Evolutionary conservation across 2,888 invertebrate species (phyloP), one percentile per base, ranked within the genome.

Genomic region (Melanostoma scalare): DNA sequence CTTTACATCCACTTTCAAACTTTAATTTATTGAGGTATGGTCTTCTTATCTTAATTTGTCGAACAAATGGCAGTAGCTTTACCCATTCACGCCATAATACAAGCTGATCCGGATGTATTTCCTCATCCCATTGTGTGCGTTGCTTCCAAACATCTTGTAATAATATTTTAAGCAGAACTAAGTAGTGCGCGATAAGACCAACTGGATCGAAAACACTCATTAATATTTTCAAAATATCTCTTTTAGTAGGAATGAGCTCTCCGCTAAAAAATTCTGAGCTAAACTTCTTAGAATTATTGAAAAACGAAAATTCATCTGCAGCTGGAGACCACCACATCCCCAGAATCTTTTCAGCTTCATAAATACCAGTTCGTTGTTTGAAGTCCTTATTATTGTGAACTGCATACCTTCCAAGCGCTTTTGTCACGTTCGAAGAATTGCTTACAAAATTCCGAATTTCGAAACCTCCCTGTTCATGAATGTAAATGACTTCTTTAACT

Each of bases 161-260:
- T 1, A 50, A 20, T 20, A 20, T 36, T 50, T 63, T 50, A 3
- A 63, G 31, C 3, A 30, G 6, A 0, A 63, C n/a, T 4, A 63
- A 30, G 30, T 30, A 63, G 31, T 81, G 36, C 5, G 76, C 36
- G 5, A 65, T 42, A n/a, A 74, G 56, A 3, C 74, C 55, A n/a
- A 38, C 44, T 33, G 63, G 69, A n/a, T 71, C 76, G 40, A 61
- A 76, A 44, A 76, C 46, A 20, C 61, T 61, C 76, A 69, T 73
- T 6, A 79, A 48, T 4, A 20, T 55, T 30, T 40, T 67, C 20
- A 79, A 48, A 2, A 68, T 40, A 31, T 68, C 67, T 4, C 73
- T 38, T 48, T 75, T 75, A 6, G 75, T 67, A n/a, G 58, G 75
- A 0, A 31, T 6, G 4, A 44, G 5, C 4, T 73, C 44, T 36